A percentile compares a stretch with the other conserved stretches of the same genome.
Conservation (phyloP, 2,797 vertebrate genomes). For the Enteromius argenteus region DNA sequence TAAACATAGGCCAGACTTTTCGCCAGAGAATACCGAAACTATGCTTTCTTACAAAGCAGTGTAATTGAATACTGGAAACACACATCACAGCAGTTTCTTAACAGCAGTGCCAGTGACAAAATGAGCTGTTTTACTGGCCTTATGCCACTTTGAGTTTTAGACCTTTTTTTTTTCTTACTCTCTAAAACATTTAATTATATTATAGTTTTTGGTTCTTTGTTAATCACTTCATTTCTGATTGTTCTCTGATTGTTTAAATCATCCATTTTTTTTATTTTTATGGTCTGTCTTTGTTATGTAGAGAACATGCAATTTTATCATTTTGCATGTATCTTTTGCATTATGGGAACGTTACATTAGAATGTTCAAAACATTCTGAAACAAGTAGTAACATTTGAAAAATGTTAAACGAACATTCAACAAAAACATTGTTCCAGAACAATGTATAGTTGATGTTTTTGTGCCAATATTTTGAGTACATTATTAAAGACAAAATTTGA, state of each 20-base stretch:
- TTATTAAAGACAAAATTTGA: not conserved
- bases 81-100: constrained; percentile 3
- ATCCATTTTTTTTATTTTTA: not conserved
- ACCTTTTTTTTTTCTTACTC: not conserved
- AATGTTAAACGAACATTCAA: not conserved
- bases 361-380: not conserved
- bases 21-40: not conserved
- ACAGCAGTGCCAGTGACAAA: not conserved
- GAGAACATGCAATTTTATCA: not conserved
- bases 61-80: constrained; percentile 8
- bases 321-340: not conserved
- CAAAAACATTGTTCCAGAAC: not conserved
- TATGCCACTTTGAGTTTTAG: not conserved
- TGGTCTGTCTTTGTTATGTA: not conserved
- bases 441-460: not conserved
- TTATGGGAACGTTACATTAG: not conserved
- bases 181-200: not conserved
- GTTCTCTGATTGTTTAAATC: not conserved
- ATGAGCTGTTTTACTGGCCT: not conserved
- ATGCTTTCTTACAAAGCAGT: not conserved
- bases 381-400: not conserved
- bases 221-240: not conserved
- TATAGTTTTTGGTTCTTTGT: not conserved
- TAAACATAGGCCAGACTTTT: not conserved
- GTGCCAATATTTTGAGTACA: not conserved